Conservation (phyloP, 1,140 invertebrate genomes). For the Pentalonia nigronervosa region DNA sequence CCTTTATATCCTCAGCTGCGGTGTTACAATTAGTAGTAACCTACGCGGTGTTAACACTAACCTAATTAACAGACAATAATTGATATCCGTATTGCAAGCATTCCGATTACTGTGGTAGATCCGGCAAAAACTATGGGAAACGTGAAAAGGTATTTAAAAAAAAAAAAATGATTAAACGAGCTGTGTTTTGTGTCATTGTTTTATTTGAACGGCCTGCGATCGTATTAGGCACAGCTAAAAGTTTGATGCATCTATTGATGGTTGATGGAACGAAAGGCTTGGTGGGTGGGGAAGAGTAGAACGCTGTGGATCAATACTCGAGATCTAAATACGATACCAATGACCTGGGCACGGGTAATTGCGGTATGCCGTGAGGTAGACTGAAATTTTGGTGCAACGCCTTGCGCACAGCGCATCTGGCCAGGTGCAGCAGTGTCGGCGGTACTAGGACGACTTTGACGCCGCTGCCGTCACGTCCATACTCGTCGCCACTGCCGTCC, state of each 20-base stretch:
- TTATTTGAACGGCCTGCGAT: not conserved
- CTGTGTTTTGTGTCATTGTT: not conserved
- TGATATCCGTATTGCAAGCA: too few species aligned
- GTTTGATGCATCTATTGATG: not conserved
- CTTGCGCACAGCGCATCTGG: slow-evolving; percentile 73
- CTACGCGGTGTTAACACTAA: not conserved
- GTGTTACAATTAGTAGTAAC: not conserved
- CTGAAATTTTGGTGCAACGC: slow-evolving; percentile 72
- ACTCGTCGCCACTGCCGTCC: not conserved
- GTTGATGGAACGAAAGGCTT: too few species aligned
- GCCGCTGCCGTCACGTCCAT: slow-evolving; percentile 58
- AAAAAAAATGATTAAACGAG: not conserved
- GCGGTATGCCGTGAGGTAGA: slow-evolving; percentile 75
- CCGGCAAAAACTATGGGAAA: too few species aligned
- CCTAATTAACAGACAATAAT: not conserved
- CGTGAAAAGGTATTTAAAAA: not conserved
- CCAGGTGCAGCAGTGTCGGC: slow-evolving; percentile 64
- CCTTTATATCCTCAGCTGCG: too few species aligned
- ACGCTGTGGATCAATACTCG: not conserved
- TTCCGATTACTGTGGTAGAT: too few species aligned
- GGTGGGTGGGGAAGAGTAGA: not conserved
- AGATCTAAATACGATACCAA: slow-evolving; percentile 77
- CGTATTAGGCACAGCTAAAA: not conserved
- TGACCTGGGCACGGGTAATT: slow-evolving; percentile 71
- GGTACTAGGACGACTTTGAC: slow-evolving; percentile 36